phyloP scores from a whole-genome alignment of 2,113 vertebrate genomes.

The Rhinolophus sinicus region DNA sequence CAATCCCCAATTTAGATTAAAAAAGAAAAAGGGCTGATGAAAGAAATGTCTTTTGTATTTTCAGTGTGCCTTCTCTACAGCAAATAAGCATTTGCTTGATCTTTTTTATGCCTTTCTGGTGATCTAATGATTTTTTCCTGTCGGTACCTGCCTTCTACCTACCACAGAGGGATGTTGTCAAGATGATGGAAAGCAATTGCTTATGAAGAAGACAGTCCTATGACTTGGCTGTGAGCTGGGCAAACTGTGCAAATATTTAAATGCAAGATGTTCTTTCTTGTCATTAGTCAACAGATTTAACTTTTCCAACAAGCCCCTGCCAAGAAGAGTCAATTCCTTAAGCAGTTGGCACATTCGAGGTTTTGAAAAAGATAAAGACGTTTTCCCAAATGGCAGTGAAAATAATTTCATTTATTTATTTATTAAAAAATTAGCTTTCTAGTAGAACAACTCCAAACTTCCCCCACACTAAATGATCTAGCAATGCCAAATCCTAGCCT shows the following conservation, averaged over 20 bases:
- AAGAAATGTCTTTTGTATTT: background rate
- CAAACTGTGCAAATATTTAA: conserved; percentile 64
- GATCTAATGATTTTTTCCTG: conserved; percentile 70
- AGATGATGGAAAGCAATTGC: conserved; percentile 54
- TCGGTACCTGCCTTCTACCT: conserved; percentile 64
- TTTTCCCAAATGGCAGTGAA: conserved; percentile 13
- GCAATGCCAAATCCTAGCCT: background rate
- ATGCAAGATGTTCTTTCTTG: conserved; percentile 66
- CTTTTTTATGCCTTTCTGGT: conserved; percentile 33
- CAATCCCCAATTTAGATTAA: background rate
- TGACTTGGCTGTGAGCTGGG: conserved; percentile 51
- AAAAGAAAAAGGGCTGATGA: conserved; percentile 22
- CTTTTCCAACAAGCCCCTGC: conserved; percentile 56
- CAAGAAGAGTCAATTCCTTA: conserved; percentile 38
- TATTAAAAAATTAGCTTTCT: background rate
- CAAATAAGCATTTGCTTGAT: conserved; percentile 13
- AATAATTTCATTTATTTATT: background rate
- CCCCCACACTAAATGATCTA: background rate
- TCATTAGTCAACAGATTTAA: conserved; percentile 58
- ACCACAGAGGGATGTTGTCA: conserved; percentile 61
- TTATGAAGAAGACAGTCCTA: conserved; percentile 20
- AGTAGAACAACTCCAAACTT: background rate
- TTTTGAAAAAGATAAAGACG: conserved; percentile 6
- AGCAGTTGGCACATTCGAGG: background rate
- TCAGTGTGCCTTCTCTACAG: background rate